Evolutionary conservation across 2,797 vertebrate genomes (phyloP).

Genomic region (Distichodus sexfasciatus): DNA sequence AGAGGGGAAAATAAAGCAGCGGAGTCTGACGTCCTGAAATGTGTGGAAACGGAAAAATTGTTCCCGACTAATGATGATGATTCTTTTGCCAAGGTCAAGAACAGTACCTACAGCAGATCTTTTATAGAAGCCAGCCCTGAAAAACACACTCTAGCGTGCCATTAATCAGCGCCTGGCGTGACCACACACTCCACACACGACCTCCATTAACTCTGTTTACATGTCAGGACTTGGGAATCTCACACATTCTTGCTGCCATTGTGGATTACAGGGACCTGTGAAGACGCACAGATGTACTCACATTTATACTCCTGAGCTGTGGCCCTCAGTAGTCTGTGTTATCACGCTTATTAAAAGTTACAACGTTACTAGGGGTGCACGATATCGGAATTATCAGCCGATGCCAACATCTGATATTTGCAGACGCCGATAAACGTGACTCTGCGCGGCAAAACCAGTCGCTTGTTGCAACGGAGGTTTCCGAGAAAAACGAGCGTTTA

Average conservation of each 20-base stretch:
- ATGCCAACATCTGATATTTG: too few species aligned
- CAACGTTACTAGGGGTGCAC: too few species aligned
- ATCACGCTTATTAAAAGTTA: too few species aligned
- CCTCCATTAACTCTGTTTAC: constrained; percentile 16
- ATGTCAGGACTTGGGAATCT: background rate
- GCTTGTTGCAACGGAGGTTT: too few species aligned
- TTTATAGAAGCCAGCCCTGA: background rate
- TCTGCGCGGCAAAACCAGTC: too few species aligned
- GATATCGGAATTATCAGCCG: too few species aligned
- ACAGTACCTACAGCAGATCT: background rate
- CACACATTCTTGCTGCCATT: background rate
- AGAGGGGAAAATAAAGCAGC: background rate
- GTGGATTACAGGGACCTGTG: background rate
- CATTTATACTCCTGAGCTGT: too few species aligned
- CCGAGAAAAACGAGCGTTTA: too few species aligned
- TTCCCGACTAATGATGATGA: background rate
- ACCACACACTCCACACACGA: background rate
- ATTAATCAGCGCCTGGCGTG: background rate
- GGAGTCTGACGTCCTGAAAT: background rate
- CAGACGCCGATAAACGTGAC: too few species aligned
- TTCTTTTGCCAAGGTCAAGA: background rate
- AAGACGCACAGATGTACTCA: background rate
- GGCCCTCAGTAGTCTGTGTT: too few species aligned
- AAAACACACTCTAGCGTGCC: background rate
- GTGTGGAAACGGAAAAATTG: background rate